Evolutionary conservation across 2,113 vertebrate species (phyloP).

Genomic region (Pontoporia blainvillei): DNA sequence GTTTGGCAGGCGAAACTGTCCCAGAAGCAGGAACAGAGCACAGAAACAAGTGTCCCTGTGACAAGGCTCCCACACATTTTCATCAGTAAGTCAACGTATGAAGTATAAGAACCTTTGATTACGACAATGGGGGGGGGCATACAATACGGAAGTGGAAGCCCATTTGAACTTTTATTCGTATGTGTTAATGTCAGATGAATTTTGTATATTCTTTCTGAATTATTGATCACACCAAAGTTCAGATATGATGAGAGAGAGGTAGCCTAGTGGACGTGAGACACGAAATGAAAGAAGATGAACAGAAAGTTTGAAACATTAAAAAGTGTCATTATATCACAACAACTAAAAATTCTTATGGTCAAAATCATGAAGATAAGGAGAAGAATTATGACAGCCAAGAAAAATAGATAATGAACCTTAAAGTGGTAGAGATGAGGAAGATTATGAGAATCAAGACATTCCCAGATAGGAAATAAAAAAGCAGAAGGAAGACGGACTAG

Average conservation of each 20-base stretch:
- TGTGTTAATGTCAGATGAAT: background rate
- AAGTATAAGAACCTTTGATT: background rate
- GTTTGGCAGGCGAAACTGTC: too few relatives aligned
- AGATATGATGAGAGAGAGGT: background rate
- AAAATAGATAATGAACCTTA: background rate
- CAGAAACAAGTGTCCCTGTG: background rate
- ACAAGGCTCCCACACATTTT: background rate
- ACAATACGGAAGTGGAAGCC: background rate
- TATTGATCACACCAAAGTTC: background rate
- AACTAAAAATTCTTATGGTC: background rate
- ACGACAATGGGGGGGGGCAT: fast-evolving
- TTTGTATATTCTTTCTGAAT: background rate
- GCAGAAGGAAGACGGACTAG: background rate
- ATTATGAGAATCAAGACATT: background rate
- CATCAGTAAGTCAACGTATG: background rate
- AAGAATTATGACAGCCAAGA: background rate
- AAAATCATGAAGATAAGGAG: background rate
- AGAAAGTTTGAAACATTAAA: background rate
- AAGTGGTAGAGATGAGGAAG: background rate
- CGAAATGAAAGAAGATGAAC: background rate
- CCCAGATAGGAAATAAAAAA: background rate
- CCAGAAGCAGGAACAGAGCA: background rate
- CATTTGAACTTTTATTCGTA: background rate
- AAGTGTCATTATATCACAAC: background rate
- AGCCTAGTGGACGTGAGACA: background rate